phyloP scores from a whole-genome alignment of 2,888 invertebrate genomes.

The Agrotis puta region DNA sequence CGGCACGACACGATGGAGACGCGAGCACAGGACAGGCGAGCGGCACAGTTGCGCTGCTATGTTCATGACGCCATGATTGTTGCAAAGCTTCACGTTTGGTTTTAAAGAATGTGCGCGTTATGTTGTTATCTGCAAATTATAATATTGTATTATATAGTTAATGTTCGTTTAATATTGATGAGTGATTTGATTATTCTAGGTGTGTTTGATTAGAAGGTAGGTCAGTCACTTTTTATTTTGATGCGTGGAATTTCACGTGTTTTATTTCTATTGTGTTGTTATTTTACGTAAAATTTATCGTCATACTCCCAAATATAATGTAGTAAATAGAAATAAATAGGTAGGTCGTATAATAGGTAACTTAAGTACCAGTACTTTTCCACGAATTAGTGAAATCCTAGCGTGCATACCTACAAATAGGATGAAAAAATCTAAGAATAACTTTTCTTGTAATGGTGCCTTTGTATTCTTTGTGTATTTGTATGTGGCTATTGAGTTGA shows the following conservation, averaged over 20 bases:
- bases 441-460: not conserved
- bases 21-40: constrained; percentile 36
- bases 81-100: constrained; percentile 25
- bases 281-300: not conserved
- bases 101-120: constrained; percentile 45
- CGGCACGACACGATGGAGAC: constrained; percentile 65
- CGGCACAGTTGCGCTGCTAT: constrained; percentile 9
- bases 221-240: constrained; percentile 42
- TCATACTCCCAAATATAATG: not conserved
- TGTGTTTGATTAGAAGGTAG: constrained; percentile 61
- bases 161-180: constrained; percentile 25
- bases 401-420: not conserved
- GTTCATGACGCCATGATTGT: constrained; percentile 39
- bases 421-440: constrained; percentile 6
- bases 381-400: not conserved
- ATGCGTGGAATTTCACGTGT: constrained; percentile 16
- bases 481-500: not conserved
- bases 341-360: not conserved
- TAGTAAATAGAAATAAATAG: not conserved
- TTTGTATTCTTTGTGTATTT: not conserved
- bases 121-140: constrained; percentile 14
- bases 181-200: constrained; percentile 53
- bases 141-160: constrained; percentile 31
- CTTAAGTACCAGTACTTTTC: not conserved
- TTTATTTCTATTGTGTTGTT: not conserved